Conservation (phyloP, 1,140 invertebrate genomes). For the Neocloeon triangulifer region DNA sequence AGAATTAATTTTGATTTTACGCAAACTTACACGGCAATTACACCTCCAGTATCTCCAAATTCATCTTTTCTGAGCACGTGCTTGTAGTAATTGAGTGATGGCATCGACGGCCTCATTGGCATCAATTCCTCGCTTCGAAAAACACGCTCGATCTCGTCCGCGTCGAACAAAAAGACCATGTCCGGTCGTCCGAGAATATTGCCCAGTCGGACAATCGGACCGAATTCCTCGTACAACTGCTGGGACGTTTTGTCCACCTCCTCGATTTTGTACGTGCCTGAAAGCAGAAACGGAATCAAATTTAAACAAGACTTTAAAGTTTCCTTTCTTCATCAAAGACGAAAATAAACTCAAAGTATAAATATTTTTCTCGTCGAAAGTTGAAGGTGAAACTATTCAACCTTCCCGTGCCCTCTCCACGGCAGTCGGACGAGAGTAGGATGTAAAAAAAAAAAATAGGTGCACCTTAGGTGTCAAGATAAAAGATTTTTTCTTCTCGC, state of each 20-base stretch:
- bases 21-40: conserved; percentile 60
- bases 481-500: no score
- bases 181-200: conserved; percentile 53
- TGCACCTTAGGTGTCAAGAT: no score
- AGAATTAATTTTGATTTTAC: no score
- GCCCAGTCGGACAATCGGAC: conserved; percentile 46
- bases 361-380: no score
- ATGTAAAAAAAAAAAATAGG: no score
- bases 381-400: no score
- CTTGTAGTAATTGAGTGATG: conserved; percentile 54
- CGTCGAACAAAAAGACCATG: conserved; percentile 53
- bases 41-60: conserved; percentile 43
- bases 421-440: no score
- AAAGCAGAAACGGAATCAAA: no score
- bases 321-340: no score
- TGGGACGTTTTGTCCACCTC: conserved; percentile 49
- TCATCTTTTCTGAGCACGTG: conserved; percentile 45
- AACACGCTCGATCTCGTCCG: conserved; percentile 48
- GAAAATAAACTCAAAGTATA: no score
- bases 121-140: conserved; percentile 49
- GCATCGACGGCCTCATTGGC: conserved; percentile 55
- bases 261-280: conserved; percentile 47
- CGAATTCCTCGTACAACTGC: conserved; percentile 35
- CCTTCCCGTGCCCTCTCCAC: no score
- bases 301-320: no score